phyloP scores from a whole-genome alignment of 2,797 vertebrate species.

The Siniperca undulata region DNA sequence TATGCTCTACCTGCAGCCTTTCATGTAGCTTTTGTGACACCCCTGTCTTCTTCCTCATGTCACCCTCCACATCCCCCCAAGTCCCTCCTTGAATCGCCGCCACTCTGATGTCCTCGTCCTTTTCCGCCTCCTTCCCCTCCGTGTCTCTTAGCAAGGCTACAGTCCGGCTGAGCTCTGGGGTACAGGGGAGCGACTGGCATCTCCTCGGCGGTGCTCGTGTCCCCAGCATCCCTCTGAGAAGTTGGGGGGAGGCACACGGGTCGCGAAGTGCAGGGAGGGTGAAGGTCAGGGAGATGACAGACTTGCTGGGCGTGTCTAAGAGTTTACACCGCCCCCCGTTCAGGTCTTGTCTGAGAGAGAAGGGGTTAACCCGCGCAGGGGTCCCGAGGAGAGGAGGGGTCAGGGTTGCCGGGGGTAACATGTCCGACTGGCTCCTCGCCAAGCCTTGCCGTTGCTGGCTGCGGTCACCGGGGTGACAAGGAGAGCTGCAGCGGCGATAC shows the following conservation, averaged over 20 bases:
- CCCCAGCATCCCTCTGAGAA: conserved; percentile 69
- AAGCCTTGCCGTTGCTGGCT: conserved; percentile 73
- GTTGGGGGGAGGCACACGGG: conserved; percentile 71
- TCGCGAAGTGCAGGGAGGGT: conserved; percentile 84
- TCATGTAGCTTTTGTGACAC: conserved; percentile 11
- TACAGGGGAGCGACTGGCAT: conserved; percentile 91
- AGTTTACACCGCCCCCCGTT: conserved; percentile 95
- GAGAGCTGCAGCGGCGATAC: conserved; percentile 77
- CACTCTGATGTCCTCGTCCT: accelerated
- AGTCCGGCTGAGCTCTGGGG: conserved; percentile 79
- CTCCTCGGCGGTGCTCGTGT: conserved; percentile 65
- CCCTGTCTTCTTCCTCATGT: background rate
- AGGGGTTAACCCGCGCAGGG: conserved; percentile 89
- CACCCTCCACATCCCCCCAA: background rate
- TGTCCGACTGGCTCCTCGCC: conserved; percentile 90
- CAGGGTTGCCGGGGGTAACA: conserved; percentile 70
- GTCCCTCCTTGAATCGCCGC: background rate
- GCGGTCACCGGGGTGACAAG: conserved; percentile 79
- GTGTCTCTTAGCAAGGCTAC: conserved; percentile 37
- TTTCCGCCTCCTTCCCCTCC: background rate
- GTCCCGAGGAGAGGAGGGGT: conserved; percentile 76
- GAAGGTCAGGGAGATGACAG: conserved; percentile 90
- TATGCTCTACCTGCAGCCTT: conserved; percentile 13
- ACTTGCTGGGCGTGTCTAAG: conserved; percentile 93
- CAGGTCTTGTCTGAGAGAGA: conserved; percentile 93